Evolutionary conservation across 2,888 invertebrate species (phyloP), one percentile per base, ranked within the genome.

Genomic region (Coleophora flavipennella): DNA sequence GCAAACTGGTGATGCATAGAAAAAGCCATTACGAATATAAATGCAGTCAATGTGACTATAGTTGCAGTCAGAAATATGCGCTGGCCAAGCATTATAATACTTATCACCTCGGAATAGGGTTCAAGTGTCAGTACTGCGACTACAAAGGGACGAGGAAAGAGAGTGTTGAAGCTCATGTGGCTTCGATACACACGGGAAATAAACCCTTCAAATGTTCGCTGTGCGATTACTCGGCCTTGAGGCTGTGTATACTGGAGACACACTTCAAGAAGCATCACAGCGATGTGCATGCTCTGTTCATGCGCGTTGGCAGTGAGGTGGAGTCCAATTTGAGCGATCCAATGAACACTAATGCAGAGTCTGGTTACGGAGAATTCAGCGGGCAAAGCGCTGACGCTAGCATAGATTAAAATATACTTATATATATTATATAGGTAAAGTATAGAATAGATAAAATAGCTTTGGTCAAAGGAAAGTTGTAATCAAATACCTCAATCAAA

Each of bases 111-210:
- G 75, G 73, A 0, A 61, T 59, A 0, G 65, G 63, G 0, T 38
- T 70, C 0, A 67, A 77, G 43, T 79, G 79, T 27, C 50, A 59
- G 0, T 69, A 53, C 12, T 78, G 78, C 45, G 67, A 75, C 2
- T 76, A 59, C 11, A 60, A 46, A 27, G 63, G 72, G 0, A 44
- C 57, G 0, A 57, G 71, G 2, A 69, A 65, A 13, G 73, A 73
- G 0, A 69, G 62, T 31, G 34, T 79, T 0, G 34, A 67, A 0
- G 60, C 59, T 2, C 79, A 79, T 32, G 73, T 75, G 14, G 60
- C 66, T 0, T 58, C 64, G 1, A 3, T 20, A 6, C 76, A 79
- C 12, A 70, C 77, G 0, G 74, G 77, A 0, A 45, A 55, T 0
- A 79, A 76, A 13, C 74, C 78, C 0, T 76, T 66, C 20, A 62